A percentile compares a stretch with the other conserved stretches of the same genome.
phyloP scores from a whole-genome alignment of 2,888 invertebrate species.

The Drosophila ezoana region DNA sequence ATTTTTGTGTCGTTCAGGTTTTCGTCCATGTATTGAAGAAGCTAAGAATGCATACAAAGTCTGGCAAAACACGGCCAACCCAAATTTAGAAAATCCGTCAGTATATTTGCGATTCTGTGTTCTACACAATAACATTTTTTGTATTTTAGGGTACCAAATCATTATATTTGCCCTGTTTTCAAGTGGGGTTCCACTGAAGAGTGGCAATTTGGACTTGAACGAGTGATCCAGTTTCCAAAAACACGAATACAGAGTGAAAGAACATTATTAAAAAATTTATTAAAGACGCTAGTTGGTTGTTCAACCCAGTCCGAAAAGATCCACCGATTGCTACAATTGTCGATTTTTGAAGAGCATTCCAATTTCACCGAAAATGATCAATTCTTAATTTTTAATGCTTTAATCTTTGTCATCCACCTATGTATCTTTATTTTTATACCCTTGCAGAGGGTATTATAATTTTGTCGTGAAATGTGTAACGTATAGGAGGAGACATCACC shows the following conservation, averaged over 20 bases:
- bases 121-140: neutral
- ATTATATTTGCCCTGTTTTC: conserved; percentile 92
- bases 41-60: conserved; percentile 90
- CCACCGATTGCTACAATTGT: conserved; percentile 88
- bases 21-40: conserved; percentile 91
- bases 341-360: conserved; percentile 89
- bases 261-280: conserved; percentile 90
- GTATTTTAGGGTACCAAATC: conserved; percentile 88
- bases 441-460: no score
- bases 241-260: conserved; percentile 90
- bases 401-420: no score
- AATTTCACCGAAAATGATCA: conserved; percentile 92
- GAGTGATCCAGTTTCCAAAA: conserved; percentile 91
- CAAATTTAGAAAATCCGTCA: conserved; percentile 93
- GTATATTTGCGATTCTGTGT: conserved; percentile 75
- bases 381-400: conserved; percentile 90
- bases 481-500: no score
- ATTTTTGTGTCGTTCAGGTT: conserved; percentile 91
- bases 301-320: conserved; percentile 90
- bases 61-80: conserved; percentile 91
- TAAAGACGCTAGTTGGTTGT: conserved; percentile 92
- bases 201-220: conserved; percentile 92
- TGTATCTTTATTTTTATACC: no score
- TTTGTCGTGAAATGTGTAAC: no score
- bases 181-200: conserved; percentile 92